phyloP scores from a whole-genome alignment of 2,797 vertebrate genomes.

The Cyclopterus lumpus region DNA sequence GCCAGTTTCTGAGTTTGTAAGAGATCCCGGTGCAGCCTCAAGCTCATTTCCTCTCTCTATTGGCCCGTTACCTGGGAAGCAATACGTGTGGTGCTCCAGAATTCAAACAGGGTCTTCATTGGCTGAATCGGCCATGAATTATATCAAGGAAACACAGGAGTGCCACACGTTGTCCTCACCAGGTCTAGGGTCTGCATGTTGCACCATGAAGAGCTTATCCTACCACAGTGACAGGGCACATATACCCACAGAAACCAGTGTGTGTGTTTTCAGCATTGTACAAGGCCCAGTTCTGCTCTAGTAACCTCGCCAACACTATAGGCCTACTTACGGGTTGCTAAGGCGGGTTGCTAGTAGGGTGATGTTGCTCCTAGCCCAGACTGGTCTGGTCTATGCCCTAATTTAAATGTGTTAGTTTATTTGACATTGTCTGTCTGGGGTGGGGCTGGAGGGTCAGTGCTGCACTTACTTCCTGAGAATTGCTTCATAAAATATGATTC shows the following conservation, averaged over 20 bases:
- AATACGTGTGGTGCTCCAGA: constrained; percentile 71
- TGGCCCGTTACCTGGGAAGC: constrained; percentile 69
- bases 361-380: constrained; percentile 85
- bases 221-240: constrained; percentile 57
- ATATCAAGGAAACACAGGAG: constrained; percentile 81
- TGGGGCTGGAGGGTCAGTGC: constrained; percentile 86
- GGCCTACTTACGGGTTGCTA: constrained; percentile 77
- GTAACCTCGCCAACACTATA: constrained; percentile 75
- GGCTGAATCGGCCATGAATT: constrained; percentile 80
- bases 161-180: constrained; percentile 65
- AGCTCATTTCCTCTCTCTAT: constrained; percentile 41
- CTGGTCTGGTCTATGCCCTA: constrained; percentile 83
- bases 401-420: constrained; percentile 83
- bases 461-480: constrained; percentile 87
- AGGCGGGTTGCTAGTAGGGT: constrained; percentile 78
- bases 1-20: constrained; percentile 52
- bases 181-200: constrained; percentile 67
- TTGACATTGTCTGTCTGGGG: constrained; percentile 85
- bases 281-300: constrained; percentile 77
- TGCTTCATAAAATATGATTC: constrained; percentile 89
- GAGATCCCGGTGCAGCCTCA: constrained; percentile 59
- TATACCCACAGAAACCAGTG: constrained; percentile 78
- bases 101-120: constrained; percentile 84
- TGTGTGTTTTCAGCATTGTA: constrained; percentile 64
- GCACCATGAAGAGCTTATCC: constrained; percentile 53